Evolutionary conservation across 2,888 invertebrate species (phyloP).

Genomic region (Epinotia brunnichana): DNA sequence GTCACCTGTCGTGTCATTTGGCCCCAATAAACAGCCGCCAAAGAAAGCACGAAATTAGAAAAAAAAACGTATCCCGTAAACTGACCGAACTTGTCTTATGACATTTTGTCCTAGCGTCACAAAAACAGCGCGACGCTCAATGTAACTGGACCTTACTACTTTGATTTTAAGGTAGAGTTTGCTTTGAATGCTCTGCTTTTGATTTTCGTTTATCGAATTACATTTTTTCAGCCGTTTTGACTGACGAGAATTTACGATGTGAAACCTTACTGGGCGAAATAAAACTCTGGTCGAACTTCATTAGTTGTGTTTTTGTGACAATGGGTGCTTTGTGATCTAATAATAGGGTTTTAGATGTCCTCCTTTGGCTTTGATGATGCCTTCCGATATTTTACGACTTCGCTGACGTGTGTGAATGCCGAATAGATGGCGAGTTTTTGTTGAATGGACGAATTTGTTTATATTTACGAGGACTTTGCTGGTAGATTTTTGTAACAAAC

Average conservation of each 20-base stretch:
- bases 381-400: slow-evolving; percentile 65
- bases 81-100: slow-evolving; percentile 73
- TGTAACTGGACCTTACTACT: slow-evolving; percentile 40
- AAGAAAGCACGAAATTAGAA: slow-evolving; percentile 76
- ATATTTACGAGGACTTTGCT: not conserved
- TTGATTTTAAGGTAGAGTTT: slow-evolving; percentile 46
- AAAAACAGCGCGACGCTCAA: slow-evolving; percentile 14
- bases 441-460: slow-evolving; percentile 4
- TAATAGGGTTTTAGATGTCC: slow-evolving; percentile 60
- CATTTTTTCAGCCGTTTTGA: slow-evolving; percentile 76
- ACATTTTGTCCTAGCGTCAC: slow-evolving; percentile 58
- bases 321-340: slow-evolving; percentile 65
- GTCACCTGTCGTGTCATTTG: slow-evolving; percentile 84
- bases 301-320: slow-evolving; percentile 72
- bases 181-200: slow-evolving; percentile 21
- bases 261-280: slow-evolving; percentile 76
- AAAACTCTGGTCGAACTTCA: slow-evolving; percentile 76
- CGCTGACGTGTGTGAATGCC: slow-evolving; percentile 37
- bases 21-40: slow-evolving; percentile 81
- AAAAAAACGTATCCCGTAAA: slow-evolving; percentile 72
- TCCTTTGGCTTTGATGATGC: slow-evolving; percentile 64
- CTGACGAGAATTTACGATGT: slow-evolving; percentile 81
- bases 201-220: slow-evolving; percentile 57
- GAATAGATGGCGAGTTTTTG: slow-evolving; percentile 39
- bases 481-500: not conserved